Conservation (phyloP, 1,140 invertebrate species). For the Muscidifurax raptorellus region DNA sequence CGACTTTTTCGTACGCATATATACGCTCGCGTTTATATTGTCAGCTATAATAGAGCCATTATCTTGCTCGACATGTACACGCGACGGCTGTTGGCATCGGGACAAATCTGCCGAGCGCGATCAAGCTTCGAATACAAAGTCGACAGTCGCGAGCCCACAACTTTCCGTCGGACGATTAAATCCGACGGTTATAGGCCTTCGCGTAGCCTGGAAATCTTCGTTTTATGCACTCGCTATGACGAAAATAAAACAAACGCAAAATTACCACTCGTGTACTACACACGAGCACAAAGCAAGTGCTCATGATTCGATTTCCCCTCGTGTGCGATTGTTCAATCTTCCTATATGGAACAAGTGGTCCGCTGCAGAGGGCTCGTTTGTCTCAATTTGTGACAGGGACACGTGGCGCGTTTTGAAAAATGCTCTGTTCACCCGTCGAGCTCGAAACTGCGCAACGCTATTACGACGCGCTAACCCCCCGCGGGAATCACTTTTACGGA, state of each 20-base stretch:
- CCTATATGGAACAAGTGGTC: conserved; percentile 10
- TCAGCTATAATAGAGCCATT: conserved; percentile 2
- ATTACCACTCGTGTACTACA: neutral
- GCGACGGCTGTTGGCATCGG: conserved; percentile 16
- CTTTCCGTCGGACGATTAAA: neutral
- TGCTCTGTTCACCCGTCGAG: neutral
- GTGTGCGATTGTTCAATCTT: conserved; percentile 31
- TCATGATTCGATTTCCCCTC: neutral
- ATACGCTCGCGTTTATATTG: neutral
- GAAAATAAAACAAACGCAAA: neutral
- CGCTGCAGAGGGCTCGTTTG: conserved; percentile 27
- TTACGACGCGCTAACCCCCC: neutral
- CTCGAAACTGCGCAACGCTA: neutral
- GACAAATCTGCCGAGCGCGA: neutral
- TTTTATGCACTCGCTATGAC: neutral
- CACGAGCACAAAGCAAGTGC: neutral
- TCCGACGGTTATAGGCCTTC: neutral
- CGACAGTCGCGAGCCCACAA: neutral
- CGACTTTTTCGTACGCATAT: neutral
- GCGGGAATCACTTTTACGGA: conserved; percentile 14
- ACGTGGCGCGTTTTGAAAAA: conserved; percentile 43
- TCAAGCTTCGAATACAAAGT: conserved; percentile 11
- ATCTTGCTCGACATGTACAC: neutral
- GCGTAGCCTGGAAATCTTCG: neutral
- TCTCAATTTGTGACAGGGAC: conserved; percentile 47